A percentile compares a stretch with the other conserved stretches of the same genome.
These are phyloP conservation scores for Lutjanus erythropterus DNA, from an alignment of 2,113 vertebrate genomes.

Conservation along the genomic window DNA sequence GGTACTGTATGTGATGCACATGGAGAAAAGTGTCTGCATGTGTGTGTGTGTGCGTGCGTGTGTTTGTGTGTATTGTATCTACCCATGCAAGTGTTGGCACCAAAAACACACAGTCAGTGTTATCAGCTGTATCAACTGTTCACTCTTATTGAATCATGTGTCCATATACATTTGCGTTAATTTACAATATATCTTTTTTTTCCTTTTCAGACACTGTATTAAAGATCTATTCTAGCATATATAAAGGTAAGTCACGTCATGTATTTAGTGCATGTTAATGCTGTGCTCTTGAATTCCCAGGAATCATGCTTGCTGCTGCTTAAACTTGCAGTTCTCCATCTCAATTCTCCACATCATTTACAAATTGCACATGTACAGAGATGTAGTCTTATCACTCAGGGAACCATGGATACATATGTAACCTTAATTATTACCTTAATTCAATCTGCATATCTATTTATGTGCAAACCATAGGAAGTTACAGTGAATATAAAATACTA, in stretches of 20 bases:
- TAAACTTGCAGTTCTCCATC: too few relatives aligned
- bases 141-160: neutral
- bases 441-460: too few relatives aligned
- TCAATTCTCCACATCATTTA: neutral
- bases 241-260: neutral
- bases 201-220: neutral
- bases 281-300: neutral
- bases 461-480: too few relatives aligned
- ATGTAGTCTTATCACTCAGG: neutral
- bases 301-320: neutral
- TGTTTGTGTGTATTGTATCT: neutral
- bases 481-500: too few relatives aligned
- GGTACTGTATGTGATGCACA: neutral
- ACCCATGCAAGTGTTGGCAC: neutral
- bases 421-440: too few relatives aligned
- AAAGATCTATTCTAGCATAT: accelerated
- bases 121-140: neutral
- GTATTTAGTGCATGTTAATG: neutral
- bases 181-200: too few relatives aligned
- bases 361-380: neutral
- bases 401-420: neutral
- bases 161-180: neutral
- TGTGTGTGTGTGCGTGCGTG: neutral
- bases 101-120: neutral
- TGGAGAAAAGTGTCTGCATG: neutral